Percentiles rank a stretch among this genome's conserved stretches.
phyloP scores from a whole-genome alignment of 1,140 invertebrate species.

The Hylyphantes graminicola region DNA sequence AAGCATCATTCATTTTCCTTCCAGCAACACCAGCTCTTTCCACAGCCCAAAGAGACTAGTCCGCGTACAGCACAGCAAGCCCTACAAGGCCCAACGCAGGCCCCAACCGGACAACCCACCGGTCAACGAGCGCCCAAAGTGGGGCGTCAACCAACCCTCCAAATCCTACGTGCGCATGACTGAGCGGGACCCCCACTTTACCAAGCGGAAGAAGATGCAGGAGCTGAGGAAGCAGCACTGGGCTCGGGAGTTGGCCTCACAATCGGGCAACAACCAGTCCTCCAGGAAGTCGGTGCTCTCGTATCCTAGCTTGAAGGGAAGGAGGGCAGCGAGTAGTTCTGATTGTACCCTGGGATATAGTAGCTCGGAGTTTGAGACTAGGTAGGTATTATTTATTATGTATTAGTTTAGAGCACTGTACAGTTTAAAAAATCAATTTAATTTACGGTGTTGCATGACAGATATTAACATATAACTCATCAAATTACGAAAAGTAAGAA shows the following conservation, averaged over 20 bases:
- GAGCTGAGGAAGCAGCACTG: conserved; percentile 61
- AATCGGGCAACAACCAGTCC: conserved; percentile 19
- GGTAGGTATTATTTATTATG: conserved; percentile 24
- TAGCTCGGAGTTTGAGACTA: conserved; percentile 55
- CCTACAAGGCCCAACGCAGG: conserved; percentile 43
- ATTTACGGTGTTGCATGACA: no score
- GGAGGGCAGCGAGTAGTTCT: conserved; percentile 52
- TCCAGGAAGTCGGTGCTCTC: neutral
- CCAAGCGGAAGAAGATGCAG: conserved; percentile 57
- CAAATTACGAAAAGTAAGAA: no score
- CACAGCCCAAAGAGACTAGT: conserved; percentile 45
- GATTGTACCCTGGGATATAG: conserved; percentile 54
- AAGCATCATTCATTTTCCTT: conserved; percentile 1
- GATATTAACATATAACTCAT: no score
- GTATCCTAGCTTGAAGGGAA: conserved; percentile 26
- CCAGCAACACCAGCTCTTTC: conserved; percentile 47
- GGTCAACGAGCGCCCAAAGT: conserved; percentile 41
- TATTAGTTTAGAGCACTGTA: no score
- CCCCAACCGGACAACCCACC: neutral
- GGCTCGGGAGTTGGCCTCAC: conserved; percentile 56
- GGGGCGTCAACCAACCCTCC: conserved; percentile 51
- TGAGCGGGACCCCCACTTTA: conserved; percentile 57
- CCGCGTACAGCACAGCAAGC: conserved; percentile 53
- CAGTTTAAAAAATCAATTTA: no score
- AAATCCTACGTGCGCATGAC: conserved; percentile 59